These are phyloP conservation scores for Muscicapa comitata DNA, from an alignment of 2,797 vertebrate species.

Conservation along the genomic window DNA sequence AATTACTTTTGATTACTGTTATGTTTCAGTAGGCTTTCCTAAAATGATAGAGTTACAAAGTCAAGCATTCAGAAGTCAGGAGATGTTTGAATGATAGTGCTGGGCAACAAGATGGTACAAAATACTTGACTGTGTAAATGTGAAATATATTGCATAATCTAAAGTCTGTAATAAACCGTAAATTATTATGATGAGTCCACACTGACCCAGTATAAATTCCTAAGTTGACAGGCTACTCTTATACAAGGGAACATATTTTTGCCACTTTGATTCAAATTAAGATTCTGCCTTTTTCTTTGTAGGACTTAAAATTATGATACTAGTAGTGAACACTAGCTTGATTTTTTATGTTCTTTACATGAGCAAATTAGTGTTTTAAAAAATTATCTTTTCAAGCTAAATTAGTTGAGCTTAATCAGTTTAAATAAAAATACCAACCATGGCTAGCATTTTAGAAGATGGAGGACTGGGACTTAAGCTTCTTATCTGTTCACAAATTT, in stretches of 20 bases:
- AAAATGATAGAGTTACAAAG: neutral
- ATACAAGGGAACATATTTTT: neutral
- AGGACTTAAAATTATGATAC: neutral
- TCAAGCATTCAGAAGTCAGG: neutral
- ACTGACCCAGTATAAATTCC: neutral
- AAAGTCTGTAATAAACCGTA: neutral
- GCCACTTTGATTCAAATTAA: neutral
- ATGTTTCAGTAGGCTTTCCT: neutral
- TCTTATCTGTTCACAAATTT: slow-evolving; percentile 25
- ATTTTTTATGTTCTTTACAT: neutral
- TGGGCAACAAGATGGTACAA: neutral
- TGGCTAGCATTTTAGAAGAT: neutral
- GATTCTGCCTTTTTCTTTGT: neutral
- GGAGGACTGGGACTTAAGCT: neutral
- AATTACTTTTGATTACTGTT: neutral
- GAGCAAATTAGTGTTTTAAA: neutral
- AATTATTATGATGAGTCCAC: neutral
- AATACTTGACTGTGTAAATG: neutral
- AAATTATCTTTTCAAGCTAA: neutral
- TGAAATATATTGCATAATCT: neutral
- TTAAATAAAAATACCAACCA: neutral
- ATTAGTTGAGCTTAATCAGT: slow-evolving; percentile 20
- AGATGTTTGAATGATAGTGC: neutral
- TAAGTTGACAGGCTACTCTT: neutral
- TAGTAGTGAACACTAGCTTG: neutral